Base-by-base conservation (phyloP, 2,113 vertebrate species). In the Spilogale gracilis region DNA sequence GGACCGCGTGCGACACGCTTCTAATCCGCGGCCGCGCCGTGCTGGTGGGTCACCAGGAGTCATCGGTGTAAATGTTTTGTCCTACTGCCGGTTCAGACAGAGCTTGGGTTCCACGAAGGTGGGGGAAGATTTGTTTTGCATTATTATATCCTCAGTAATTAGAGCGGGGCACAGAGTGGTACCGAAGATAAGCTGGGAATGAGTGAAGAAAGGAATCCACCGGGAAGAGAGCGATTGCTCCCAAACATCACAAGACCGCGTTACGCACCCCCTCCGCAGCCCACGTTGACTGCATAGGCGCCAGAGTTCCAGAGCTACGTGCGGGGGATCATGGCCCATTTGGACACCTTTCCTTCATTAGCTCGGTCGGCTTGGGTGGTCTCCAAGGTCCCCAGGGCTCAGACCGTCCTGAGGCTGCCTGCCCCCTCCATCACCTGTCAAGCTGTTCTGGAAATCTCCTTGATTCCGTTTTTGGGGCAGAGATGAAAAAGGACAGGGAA, bases 151-250 rank as follows among this genome's bases (percentile, higher is more conserved):
- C 78, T 6, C n/a, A 9, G 56, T 48, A n/a, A 63, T 43, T 4
- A 30, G 80, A 58, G 21, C 58, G 74, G 82, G 9, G 21, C 20
- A 23, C 21, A 23, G 27, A 32, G 58, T 17, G 30, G 56, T 54
- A 8, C 48, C 0, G 1, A 21, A 43, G 20, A 0, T 7, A 54
- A 48, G 56, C 63, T 4, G 12, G 45, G 25, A 54, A n/a, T 17
- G 48, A 56, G 38, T 2, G 14, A n/a, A 32, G 76, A 21, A 30
- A 16, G 83, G 48, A 65, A 21, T 1, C 4, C 4, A 21, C 1
- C 13, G 21, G 17, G 65, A 5, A 5, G 45, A 18, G 6, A 2
- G 48, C 0, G 5, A 11, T 16, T 0, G 1, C 30, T 38, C 25
- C 67, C 5, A 8, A 10, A 45, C 45, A 2, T 43, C 61, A 9